Evolutionary conservation across 2,797 vertebrate genomes (phyloP), one percentile per base, ranked within the genome.

Genomic region (Sternotherus odoratus): DNA sequence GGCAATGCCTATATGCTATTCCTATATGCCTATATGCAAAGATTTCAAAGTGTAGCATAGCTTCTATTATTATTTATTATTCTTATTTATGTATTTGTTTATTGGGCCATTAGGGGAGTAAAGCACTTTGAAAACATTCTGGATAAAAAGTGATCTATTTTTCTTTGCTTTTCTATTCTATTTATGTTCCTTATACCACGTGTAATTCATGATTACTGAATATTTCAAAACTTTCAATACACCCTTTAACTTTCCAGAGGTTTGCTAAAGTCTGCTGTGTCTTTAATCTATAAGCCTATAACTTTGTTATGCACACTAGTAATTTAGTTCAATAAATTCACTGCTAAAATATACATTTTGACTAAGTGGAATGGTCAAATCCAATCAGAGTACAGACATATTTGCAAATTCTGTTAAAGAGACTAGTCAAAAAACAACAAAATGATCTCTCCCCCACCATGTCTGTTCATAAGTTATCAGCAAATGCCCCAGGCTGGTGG

Each of bases 401-500:
- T 94, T 92, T 88, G 85, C 89, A 92, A 79, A 79, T 82, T 94
- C 89, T 28, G 30, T 15, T 69, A 53, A 94, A 95, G 90, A 92
- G 85, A 95, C 93, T 75, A 91, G 57, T n/a, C 33, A 54, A 33
- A 50, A 82, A 90, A 95, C 88, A 78, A 30, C 46, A 94, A 91
- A 94, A 94, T 0, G 0, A 92, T 79, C 88, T 93, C 91, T 91
- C 6, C 30, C 12, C 28, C 49, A 13, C 7, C 36, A 82, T 95
- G 50, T 95, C 69, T 1, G 2, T 72, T 95, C 78, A 63, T 87
- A 23, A 91, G 75, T 95, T 96, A 96, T 78, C 94, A 87, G 80
- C 93, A 92, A 85, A 92, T 96, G 89, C 81, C 90, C 77, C 90
- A 95, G 66, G 84, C 88, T 94, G 92, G 74, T 66, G 94, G 94